phyloP scores from a whole-genome alignment of 1,140 invertebrate species.

The Ctenoplectra terminalis region DNA sequence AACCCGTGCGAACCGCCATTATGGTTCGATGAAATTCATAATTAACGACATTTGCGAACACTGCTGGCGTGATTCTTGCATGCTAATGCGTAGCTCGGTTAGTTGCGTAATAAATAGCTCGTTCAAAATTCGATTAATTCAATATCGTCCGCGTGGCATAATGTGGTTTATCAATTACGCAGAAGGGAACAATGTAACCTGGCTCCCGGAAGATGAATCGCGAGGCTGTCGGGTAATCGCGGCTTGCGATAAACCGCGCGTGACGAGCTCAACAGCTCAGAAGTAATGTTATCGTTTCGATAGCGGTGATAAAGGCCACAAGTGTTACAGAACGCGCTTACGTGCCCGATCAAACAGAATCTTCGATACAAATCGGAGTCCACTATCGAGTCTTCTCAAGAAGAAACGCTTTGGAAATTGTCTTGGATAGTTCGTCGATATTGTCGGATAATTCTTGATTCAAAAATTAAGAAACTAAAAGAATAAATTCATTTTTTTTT shows the following conservation, averaged over 20 bases:
- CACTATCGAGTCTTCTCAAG: neutral
- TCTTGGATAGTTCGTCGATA: too few species aligned
- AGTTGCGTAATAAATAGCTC: too few species aligned
- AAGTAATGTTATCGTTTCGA: constrained; percentile 36
- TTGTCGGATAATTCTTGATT: too few species aligned
- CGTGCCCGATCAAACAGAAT: neutral
- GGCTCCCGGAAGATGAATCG: constrained; percentile 3
- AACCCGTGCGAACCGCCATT: neutral
- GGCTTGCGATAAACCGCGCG: constrained; percentile 13
- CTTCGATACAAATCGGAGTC: constrained; percentile 1
- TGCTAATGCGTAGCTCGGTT: too few species aligned
- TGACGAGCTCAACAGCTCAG: constrained; percentile 15
- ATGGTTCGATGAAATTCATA: neutral
- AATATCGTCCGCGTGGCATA: neutral
- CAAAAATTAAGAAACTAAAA: too few species aligned
- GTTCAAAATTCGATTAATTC: neutral
- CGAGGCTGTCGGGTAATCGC: too few species aligned
- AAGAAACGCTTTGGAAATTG: neutral
- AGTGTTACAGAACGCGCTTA: constrained; percentile 8
- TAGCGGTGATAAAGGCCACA: constrained; percentile 42
- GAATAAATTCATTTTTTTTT: too few species aligned
- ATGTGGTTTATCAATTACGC: neutral
- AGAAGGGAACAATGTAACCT: neutral
- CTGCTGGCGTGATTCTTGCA: neutral
- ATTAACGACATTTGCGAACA: neutral